Base-by-base conservation (phyloP, 2,888 invertebrate genomes). In the Diaperis boleti region DNA sequence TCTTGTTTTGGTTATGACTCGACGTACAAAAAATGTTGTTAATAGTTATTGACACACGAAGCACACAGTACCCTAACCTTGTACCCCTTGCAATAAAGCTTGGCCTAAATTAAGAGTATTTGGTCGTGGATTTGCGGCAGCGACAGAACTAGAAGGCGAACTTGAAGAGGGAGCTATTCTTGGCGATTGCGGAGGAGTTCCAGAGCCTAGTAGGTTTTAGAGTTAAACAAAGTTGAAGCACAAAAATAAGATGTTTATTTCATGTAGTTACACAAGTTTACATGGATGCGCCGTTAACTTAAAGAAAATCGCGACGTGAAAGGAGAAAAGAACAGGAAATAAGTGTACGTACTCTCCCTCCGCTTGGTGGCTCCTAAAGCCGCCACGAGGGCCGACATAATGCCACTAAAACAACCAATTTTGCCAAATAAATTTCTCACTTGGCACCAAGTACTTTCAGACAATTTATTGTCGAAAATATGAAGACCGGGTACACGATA, bases 31-130 rank as follows among this genome's bases (percentile, higher is more conserved):
- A 26, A 26, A 26, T 26, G 6, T 26, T 5, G 26, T 26, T 3
- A 8, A 44, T 7, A 17, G 29, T 62, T 56, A 62, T 26, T 42
- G 44, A 57, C 50, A 35, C 60, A 52, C 44, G 52, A 22, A 41
- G 55, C 55, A 64, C 60, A 61, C 50, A 41, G 31, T 59, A 41
- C 65, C 70, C 80, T 81, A 81, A 83, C 83, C 83, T 83, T 83
- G 83, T 61, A 83, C 80, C 70, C 79, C 79, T 75, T 83, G 82
- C 67, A 82, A 78, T 67, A 83, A 76, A 67, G 80, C 81, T 71
- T 82, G 82, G 63, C 81, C 80, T 69, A 82, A 76, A 72, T 79
- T 81, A 63, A 81, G 70, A 42, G 80, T 73, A 60, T 76, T 76
- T 33, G 78, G 75, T 29, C 68, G 59, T 59, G 74, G 64, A 45